Evolutionary conservation across 2,113 vertebrate genomes (phyloP).

Genomic region (Brienomyrus longianalis): DNA sequence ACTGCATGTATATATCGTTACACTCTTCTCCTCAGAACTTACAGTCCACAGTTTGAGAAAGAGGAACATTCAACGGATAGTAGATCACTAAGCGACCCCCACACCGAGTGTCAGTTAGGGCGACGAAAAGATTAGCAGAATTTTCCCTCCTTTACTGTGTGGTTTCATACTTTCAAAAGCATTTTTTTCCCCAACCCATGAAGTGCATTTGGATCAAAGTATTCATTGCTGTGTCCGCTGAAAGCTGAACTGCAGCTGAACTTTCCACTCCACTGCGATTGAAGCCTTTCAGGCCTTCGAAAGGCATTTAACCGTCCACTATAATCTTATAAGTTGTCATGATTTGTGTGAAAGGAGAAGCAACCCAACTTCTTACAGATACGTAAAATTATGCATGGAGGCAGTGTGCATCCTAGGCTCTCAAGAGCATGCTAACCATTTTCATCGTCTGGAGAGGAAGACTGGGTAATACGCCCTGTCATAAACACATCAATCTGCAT

Average conservation of each 20-base stretch:
- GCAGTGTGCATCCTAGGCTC: background rate
- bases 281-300: background rate
- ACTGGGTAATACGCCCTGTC: background rate
- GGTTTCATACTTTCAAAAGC: constrained; percentile 32
- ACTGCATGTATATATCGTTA: background rate
- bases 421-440: constrained; percentile 2
- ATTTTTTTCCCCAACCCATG: constrained; percentile 12
- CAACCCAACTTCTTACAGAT: background rate
- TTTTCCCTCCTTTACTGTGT: constrained; percentile 29
- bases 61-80: background rate
- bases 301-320: background rate
- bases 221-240: constrained; percentile 29
- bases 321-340: background rate
- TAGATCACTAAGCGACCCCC: constrained; percentile 5
- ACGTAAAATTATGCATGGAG: background rate
- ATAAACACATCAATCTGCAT: constrained; percentile 8
- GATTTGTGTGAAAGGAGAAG: constrained; percentile 6
- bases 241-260: constrained; percentile 51
- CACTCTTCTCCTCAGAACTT: background rate
- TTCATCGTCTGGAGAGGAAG: background rate
- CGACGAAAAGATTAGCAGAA: constrained; percentile 36
- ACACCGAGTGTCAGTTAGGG: constrained; percentile 41
- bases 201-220: constrained; percentile 30
- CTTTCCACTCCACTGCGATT: constrained; percentile 35
- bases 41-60: background rate